These are phyloP conservation scores for Neostethus bicornis DNA, from an alignment of 2,797 vertebrate genomes.

Conservation along the genomic window DNA sequence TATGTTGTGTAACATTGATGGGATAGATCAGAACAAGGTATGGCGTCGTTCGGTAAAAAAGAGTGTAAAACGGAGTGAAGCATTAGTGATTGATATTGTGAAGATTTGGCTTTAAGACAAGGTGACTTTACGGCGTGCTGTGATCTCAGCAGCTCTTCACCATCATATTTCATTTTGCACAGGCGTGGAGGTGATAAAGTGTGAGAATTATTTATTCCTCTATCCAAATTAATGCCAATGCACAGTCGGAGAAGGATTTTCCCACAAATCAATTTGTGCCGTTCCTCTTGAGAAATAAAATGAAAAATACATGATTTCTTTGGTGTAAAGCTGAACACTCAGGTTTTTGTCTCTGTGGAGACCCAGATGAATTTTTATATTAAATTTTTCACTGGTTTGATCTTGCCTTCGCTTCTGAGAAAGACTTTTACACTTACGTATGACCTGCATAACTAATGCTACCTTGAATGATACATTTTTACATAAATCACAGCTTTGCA, in stretches of 20 bases:
- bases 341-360: not conserved
- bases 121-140: conserved; percentile 46
- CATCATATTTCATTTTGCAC: conserved; percentile 30
- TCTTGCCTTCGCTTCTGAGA: conserved; percentile 12
- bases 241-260: conserved; percentile 12
- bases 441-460: conserved; percentile 18
- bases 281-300: conserved; percentile 10
- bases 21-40: conserved; percentile 52
- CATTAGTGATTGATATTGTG: conserved; percentile 57
- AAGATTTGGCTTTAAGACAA: conserved; percentile 48
- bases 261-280: conserved; percentile 8
- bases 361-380: conserved; percentile 9
- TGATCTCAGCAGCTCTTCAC: conserved; percentile 38
- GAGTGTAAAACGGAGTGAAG: conserved; percentile 27
- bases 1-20: conserved; percentile 56
- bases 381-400: conserved; percentile 10
- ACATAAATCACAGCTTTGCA: conserved; percentile 28
- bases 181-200: conserved; percentile 9
- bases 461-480: conserved; percentile 23
- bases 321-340: not conserved
- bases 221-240: conserved; percentile 24
- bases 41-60: conserved; percentile 24
- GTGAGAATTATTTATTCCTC: conserved; percentile 36
- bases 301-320: not conserved
- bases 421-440: conserved; percentile 12